These are phyloP conservation scores for Teleogryllus occipitalis DNA, from an alignment of 1,140 invertebrate species.

Conservation along the genomic window DNA sequence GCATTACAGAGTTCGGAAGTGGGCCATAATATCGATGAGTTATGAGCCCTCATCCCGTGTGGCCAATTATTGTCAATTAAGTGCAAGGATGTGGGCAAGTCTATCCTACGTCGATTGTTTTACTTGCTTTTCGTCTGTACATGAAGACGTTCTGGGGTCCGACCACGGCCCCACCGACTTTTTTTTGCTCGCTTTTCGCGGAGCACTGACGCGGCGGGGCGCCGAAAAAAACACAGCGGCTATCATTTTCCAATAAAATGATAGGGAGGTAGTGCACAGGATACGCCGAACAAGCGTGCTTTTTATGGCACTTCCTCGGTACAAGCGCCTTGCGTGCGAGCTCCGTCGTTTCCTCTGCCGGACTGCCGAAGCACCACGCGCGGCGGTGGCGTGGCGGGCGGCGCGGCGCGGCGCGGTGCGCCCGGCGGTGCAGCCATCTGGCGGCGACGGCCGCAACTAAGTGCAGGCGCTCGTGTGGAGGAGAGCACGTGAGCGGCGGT, in stretches of 20 bases:
- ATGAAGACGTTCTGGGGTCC: neutral
- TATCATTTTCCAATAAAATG: conserved; percentile 6
- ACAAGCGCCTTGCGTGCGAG: neutral
- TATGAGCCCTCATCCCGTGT: neutral
- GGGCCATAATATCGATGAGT: neutral
- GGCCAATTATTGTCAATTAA: neutral
- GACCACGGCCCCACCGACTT: neutral
- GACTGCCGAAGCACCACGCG: neutral
- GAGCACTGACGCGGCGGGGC: neutral
- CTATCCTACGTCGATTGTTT: neutral
- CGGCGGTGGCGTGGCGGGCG: no score
- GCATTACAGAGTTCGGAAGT: neutral
- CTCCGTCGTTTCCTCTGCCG: neutral
- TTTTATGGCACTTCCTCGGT: neutral
- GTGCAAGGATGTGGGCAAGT: neutral
- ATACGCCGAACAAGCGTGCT: neutral
- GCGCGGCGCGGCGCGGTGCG: no score
- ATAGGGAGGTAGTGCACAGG: neutral
- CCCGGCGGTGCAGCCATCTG: neutral
- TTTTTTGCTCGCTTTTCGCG: neutral
- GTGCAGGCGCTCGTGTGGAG: neutral
- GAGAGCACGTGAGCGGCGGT: neutral
- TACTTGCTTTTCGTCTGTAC: neutral
- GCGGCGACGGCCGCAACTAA: neutral
- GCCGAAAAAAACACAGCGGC: neutral